A percentile compares a stretch with the other conserved stretches of the same genome.
phyloP scores from a whole-genome alignment of 2,888 invertebrate species.

The Flexamia atlantica region DNA sequence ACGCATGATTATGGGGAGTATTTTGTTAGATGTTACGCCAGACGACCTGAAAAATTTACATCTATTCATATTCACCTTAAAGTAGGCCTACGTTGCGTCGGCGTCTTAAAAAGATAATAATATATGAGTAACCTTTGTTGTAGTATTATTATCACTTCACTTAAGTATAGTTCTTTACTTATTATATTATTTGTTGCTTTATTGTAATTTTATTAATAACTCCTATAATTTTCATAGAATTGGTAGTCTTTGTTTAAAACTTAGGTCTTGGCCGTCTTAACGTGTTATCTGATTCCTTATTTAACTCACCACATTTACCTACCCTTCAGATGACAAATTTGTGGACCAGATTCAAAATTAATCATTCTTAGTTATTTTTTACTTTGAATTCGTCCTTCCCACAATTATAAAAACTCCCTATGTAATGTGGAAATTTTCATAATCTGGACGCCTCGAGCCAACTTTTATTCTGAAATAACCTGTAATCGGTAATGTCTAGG shows the following conservation, averaged over 20 bases:
- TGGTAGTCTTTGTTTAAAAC: background rate
- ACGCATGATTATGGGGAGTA: conserved; percentile 65
- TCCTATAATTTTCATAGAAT: background rate
- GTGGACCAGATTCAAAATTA: background rate
- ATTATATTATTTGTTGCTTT: no score
- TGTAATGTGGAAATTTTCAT: background rate
- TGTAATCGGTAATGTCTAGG: no score
- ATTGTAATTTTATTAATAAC: background rate
- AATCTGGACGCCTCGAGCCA: background rate
- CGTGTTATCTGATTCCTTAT: background rate
- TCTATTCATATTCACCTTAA: no score
- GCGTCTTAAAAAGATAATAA: no score
- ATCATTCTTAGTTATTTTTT: no score
- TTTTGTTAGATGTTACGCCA: conserved; percentile 55
- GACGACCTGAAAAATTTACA: background rate
- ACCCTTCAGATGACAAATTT: background rate
- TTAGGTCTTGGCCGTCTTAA: background rate
- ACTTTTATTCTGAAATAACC: no score
- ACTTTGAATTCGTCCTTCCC: no score
- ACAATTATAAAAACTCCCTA: background rate
- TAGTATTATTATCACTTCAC: no score
- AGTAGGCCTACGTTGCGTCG: no score
- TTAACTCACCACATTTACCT: background rate
- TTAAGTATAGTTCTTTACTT: no score
- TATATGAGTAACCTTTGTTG: background rate